A percentile compares a stretch with the other conserved stretches of the same genome.
Evolutionary conservation across 2,113 vertebrate genomes (phyloP).

Genomic region (Globicephala melas): DNA sequence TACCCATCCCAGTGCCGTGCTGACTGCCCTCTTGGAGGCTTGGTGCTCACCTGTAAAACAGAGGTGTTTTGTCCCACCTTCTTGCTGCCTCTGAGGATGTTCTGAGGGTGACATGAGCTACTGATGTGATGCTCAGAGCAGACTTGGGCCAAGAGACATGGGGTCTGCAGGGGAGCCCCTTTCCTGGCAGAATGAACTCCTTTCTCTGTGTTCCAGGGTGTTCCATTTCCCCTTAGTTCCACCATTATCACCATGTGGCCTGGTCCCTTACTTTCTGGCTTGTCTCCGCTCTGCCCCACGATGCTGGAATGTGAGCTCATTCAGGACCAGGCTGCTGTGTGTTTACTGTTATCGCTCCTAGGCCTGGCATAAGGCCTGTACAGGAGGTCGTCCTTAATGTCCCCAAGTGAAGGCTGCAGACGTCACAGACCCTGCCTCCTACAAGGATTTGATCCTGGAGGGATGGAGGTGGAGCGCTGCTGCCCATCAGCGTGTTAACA

Average conservation of each 20-base stretch:
- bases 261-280: not conserved
- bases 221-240: not conserved
- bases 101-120: not conserved
- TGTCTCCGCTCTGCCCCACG: not conserved
- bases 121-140: not conserved
- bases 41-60: not conserved
- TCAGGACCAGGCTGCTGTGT: not conserved
- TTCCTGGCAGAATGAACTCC: not conserved
- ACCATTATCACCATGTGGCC: not conserved
- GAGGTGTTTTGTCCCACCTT: not conserved
- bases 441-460: not conserved
- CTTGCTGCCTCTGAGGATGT: not conserved
- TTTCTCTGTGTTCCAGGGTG: not conserved
- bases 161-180: not conserved
- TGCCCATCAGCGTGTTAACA: not conserved
- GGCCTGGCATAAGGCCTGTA: not conserved
- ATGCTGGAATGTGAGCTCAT: not conserved
- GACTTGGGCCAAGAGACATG: no score
- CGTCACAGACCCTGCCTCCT: not conserved
- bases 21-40: not conserved
- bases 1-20: not conserved
- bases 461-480: fast-evolving
- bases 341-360: not conserved
- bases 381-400: not conserved
- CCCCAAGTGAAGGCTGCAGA: not conserved